Evolutionary conservation across 2,888 invertebrate species (phyloP), one percentile per base, ranked within the genome.

Genomic region (Cosmorhoe ocellata): DNA sequence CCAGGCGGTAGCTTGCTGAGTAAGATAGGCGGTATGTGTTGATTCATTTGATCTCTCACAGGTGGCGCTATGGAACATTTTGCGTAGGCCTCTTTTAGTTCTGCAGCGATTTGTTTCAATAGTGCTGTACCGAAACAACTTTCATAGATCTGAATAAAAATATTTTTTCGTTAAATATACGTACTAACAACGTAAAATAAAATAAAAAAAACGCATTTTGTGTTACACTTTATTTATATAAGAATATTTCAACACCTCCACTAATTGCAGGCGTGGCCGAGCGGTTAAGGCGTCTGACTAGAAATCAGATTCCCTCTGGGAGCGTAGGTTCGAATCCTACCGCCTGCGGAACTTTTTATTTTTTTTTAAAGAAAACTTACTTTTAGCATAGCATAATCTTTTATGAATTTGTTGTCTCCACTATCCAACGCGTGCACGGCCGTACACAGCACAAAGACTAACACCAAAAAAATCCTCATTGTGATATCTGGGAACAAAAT

Each of bases 301-400:
- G 94, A 95, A 95, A 94, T 94, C 94, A 94, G 94, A 94, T 95
- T 95, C 94, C 94, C 94, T 95, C 94, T 95, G 94, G 94, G 94
- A 94, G 95, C 95, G 94, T 94, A 95, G 95, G 95, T 95, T 95
- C 95, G 94, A 95, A 94, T 95, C 94, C 94, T 95, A 94, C 94
- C 94, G 94, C 93, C 94, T 94, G 94, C 94, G 95, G 69, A 72
- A 3, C 54, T 70, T 81, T 85, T 75, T 46, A 34, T 58, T 51
- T 33, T 51, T 0, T 33, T 22, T 43, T 50, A 6, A 0, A n/a
- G n/a, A n/a, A n/a, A n/a, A 24, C 48, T 68, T 74, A 93, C 94
- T 92, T 94, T 94, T 91, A 94, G 91, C 92, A 94, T 93, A 12
- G 94, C 94, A 67, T 94, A 94, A 79, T 94, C 93, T 69, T 93